Evolutionary conservation across 92 coral and sea anemone genomes (phyloP), one percentile per base, ranked within the genome.

Genomic region (Zoanthus solanderi): DNA sequence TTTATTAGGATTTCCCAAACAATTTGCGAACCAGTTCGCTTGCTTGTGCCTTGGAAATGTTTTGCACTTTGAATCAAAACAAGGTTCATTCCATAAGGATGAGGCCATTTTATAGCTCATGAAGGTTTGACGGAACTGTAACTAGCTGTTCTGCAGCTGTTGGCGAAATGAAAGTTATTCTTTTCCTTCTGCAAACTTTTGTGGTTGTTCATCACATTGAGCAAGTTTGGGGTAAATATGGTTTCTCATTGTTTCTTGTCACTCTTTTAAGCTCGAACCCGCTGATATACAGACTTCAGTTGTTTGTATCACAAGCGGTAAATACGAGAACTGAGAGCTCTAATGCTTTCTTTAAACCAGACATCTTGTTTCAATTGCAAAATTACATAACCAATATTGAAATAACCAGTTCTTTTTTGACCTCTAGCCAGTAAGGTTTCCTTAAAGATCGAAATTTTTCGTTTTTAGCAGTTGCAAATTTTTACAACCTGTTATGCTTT

Each of bases 51-150:
- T 34, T 48, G 30, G 47, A 67, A 54, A 81, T 81, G 75, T 81
- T 81, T 81, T 66, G 75, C 71, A 45, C 74, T 81, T 14, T 18
- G 60, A 81, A 66, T 66, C 85, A 81, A 81, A 81, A 81, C 15
- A 81, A 66, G 45, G 50, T 65, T 81, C 75, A 81, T 81, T 66
- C 85, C 85, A 81, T 37, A 66, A 46, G 75, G 46, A 81, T 81
- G 85, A 81, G 75, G 85, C 85, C 75, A 81, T 81, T 81, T 23
- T 23, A 23, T 66, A 37, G 45, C 28, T 42, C 29, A 67, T 11
- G 73, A 81, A 14, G 17, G 52, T 48, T 81, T 81, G 85, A 81
- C 46, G 85, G 85, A 66, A 81, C 75, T 81, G 58, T 65, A 44
- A 1, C 42, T 37, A 50, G 30, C 60, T 81, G 60, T n/a, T 81